A percentile compares a stretch with the other conserved stretches of the same genome.
Evolutionary conservation across 2,113 vertebrate genomes (phyloP).

Genomic region (Mastomys coucha): DNA sequence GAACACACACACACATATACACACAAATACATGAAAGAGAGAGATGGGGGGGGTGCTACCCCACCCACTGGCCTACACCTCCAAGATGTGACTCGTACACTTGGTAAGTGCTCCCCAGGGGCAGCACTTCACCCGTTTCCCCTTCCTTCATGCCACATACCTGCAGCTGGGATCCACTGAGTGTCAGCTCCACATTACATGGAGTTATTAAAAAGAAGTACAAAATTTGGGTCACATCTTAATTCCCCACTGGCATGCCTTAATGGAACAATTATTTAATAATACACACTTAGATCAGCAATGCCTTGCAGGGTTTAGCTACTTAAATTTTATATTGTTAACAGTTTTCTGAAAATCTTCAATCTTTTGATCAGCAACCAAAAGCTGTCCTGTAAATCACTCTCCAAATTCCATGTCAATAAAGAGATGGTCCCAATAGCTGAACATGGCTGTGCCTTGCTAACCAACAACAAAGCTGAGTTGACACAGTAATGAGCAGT

Average conservation of each 20-base stretch:
- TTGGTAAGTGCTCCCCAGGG: background rate
- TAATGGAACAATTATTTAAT: constrained; percentile 73
- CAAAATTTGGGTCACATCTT: constrained; percentile 66
- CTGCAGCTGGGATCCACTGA: background rate
- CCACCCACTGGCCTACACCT: fast-evolving
- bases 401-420: constrained; percentile 30
- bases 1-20: background rate
- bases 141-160: background rate
- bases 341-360: constrained; percentile 40
- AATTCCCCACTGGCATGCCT: constrained; percentile 48
- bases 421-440: background rate
- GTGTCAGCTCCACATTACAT: background rate
- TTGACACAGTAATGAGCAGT: background rate
- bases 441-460: background rate
- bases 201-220: constrained; percentile 47
- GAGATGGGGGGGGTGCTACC: background rate
- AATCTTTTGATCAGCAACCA: background rate
- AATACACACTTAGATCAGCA: constrained; percentile 64
- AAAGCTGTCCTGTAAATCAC: background rate
- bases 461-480: background rate
- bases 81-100: fast-evolving
- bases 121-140: background rate
- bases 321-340: constrained; percentile 39
- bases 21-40: background rate
- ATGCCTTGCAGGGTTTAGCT: constrained; percentile 41